Conservation (phyloP, 2,888 invertebrate species). For the Branchinecta sandiegonensis region DNA sequence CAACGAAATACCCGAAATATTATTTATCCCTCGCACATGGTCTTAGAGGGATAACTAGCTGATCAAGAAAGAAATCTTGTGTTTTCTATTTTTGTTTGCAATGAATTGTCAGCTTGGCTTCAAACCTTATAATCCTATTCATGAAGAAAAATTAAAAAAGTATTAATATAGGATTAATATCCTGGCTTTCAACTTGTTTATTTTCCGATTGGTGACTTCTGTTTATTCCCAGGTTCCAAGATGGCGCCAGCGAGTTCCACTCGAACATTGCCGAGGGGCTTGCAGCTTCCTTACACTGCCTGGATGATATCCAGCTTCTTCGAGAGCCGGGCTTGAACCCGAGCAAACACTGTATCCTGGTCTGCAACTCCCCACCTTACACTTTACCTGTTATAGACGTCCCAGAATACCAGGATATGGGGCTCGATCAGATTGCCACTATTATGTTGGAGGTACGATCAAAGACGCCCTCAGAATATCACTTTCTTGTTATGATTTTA, state of each 20-base stretch:
- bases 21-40: too few species aligned
- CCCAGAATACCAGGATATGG: constrained; percentile 53
- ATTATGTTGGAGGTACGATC: constrained; percentile 52
- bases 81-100: too few species aligned
- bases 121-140: too few species aligned
- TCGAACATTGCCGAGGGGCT: constrained; percentile 82
- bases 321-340: constrained; percentile 42
- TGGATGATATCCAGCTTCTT: constrained; percentile 54
- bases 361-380: constrained; percentile 85
- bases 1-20: too few species aligned
- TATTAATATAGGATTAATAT: too few species aligned
- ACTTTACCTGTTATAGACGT: constrained; percentile 60
- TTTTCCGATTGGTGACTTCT: constrained; percentile 17
- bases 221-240: constrained; percentile 49
- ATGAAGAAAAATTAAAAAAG: too few species aligned
- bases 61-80: too few species aligned
- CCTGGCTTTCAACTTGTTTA: too few species aligned
- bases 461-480: too few species aligned
- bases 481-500: too few species aligned
- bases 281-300: constrained; percentile 68
- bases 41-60: too few species aligned
- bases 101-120: too few species aligned
- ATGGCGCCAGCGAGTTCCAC: constrained; percentile 74
- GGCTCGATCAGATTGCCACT: constrained; percentile 67
- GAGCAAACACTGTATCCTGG: constrained; percentile 59